Conservation (phyloP, 2,113 vertebrate genomes). For the Proteles cristata region DNA sequence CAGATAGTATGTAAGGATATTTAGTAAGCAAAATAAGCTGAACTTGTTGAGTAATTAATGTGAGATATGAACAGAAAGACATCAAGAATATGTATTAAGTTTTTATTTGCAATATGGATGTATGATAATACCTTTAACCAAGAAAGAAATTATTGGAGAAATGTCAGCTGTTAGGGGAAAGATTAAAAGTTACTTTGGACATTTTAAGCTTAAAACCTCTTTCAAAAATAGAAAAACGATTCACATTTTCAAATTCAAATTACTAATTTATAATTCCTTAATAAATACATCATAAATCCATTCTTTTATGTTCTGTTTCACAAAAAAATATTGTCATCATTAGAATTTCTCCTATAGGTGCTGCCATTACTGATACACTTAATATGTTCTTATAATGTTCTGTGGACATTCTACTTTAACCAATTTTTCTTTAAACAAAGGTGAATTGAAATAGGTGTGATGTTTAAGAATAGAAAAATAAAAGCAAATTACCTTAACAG, state of each 20-base stretch:
- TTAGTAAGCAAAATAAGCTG: neutral
- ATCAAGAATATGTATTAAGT: neutral
- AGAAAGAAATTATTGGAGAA: slow-evolving; percentile 3
- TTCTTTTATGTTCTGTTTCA: neutral
- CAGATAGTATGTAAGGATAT: neutral
- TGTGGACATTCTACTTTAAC: neutral
- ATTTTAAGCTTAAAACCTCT: slow-evolving; percentile 11
- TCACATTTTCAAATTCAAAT: neutral
- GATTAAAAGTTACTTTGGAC: neutral
- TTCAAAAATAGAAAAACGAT: slow-evolving; percentile 32
- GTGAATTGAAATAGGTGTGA: neutral
- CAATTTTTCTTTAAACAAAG: neutral
- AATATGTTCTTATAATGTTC: neutral
- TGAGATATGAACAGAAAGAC: neutral
- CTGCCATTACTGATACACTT: neutral
- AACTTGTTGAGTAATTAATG: neutral
- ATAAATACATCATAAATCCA: slow-evolving; percentile 11
- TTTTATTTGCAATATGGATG: slow-evolving; percentile 41
- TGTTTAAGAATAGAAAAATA: neutral
- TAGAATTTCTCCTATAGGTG: neutral
- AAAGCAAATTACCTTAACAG: neutral
- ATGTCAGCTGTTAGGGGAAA: neutral
- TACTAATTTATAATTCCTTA: neutral
- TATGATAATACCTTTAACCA: neutral
- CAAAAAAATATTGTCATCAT: neutral